Conservation (phyloP, 2,888 invertebrate genomes). For the Xanthorhoe spadicearia region DNA sequence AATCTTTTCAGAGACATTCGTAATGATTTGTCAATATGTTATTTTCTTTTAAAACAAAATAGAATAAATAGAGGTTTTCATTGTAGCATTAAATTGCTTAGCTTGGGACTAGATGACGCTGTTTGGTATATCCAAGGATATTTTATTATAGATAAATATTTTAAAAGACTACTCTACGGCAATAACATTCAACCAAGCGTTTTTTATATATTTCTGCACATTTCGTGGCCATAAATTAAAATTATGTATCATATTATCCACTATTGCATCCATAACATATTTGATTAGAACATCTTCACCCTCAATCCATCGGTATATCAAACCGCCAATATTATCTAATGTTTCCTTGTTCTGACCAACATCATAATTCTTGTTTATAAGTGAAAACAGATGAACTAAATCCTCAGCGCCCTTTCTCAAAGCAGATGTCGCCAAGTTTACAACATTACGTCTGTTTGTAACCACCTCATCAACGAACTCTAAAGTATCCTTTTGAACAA, state of each 20-base stretch:
- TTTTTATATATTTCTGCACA: constrained; percentile 51
- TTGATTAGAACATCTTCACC: constrained; percentile 21
- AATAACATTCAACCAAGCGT: constrained; percentile 54
- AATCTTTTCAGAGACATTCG: no score
- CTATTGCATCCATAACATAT: constrained; percentile 45
- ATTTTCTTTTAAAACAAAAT: no score
- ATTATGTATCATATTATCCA: constrained; percentile 57
- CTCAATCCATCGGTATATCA: constrained; percentile 44
- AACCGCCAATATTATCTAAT: constrained; percentile 50
- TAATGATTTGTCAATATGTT: no score
- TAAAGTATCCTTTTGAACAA: constrained; percentile 55
- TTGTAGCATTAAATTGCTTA: no score
- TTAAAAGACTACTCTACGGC: constrained; percentile 3
- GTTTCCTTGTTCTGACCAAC: constrained; percentile 50
- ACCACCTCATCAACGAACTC: constrained; percentile 63
- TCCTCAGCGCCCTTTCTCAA: constrained; percentile 47
- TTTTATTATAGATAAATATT: no score
- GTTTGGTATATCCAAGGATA: no score
- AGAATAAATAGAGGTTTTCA: no score
- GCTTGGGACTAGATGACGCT: no score
- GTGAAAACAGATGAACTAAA: constrained; percentile 49
- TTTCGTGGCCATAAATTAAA: constrained; percentile 55
- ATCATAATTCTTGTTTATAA: constrained; percentile 55
- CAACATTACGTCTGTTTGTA: constrained; percentile 49
- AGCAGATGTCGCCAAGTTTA: constrained; percentile 43